These are phyloP conservation scores for Cabera pusaria DNA, from an alignment of 2,888 invertebrate species.

Conservation along the genomic window DNA sequence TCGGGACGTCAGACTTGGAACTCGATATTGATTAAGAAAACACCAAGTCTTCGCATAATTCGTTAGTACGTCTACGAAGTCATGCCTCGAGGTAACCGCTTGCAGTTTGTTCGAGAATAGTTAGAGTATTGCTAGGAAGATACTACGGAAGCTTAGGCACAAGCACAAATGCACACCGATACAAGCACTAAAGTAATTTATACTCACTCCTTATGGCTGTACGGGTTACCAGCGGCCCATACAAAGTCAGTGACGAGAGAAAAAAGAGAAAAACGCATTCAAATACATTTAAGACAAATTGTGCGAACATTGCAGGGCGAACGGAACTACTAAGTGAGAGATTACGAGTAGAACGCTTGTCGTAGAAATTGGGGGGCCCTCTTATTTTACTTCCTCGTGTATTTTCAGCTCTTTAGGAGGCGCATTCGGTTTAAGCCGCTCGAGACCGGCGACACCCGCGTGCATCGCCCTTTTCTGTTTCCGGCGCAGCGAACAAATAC, in stretches of 20 bases:
- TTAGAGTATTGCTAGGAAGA: slow-evolving; percentile 70
- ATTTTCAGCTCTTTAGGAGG: slow-evolving; percentile 76
- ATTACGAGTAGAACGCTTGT: slow-evolving; percentile 82
- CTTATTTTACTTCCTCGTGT: slow-evolving; percentile 75
- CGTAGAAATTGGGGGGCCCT: slow-evolving; percentile 68
- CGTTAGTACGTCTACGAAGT: slow-evolving; percentile 52
- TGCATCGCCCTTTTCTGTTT: slow-evolving; percentile 72
- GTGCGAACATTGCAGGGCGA: slow-evolving; percentile 84
- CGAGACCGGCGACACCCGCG: slow-evolving; percentile 60
- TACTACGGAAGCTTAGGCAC: slow-evolving; percentile 77
- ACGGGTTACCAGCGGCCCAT: slow-evolving; percentile 87
- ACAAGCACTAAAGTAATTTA: slow-evolving; percentile 84
- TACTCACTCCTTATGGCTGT: slow-evolving; percentile 89
- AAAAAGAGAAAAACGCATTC: slow-evolving; percentile 85
- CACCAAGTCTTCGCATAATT: slow-evolving; percentile 60
- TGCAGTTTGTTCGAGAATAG: slow-evolving; percentile 72
- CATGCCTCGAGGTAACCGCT: slow-evolving; percentile 68
- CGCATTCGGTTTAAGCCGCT: slow-evolving; percentile 73
- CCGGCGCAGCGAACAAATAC: slow-evolving; percentile 45
- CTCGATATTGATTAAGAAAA: slow-evolving; percentile 46
- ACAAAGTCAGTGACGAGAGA: slow-evolving; percentile 87
- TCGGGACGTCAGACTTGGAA: slow-evolving; percentile 62
- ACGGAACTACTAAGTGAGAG: slow-evolving; percentile 84
- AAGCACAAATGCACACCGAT: slow-evolving; percentile 80
- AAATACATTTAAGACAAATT: slow-evolving; percentile 83